Base-by-base conservation (phyloP, 2,113 vertebrate species). In the Camelus dromedarius region DNA sequence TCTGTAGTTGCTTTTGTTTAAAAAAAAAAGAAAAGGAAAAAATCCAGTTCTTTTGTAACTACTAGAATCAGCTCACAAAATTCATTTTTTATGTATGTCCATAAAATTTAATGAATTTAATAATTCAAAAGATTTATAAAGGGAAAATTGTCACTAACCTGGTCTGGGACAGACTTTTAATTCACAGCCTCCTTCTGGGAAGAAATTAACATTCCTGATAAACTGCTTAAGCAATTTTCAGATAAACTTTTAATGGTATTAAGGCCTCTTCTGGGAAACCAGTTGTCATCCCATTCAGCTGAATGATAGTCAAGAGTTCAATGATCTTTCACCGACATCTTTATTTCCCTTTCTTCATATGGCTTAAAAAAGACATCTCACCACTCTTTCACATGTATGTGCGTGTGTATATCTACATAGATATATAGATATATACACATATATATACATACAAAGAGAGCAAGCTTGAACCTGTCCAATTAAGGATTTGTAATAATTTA, bases 221-320 rank as follows among this genome's bases (percentile, higher is more conserved):
- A 95, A 95, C 52, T 76, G 85, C 79, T 95, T 70, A 52, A 91
- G 60, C 67, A 66, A n/a, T 91, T 94, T 94, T 66, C 60, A 93
- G 76, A 96, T 91, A 94, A 94, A 97, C 96, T 96, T 94, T 90
- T 82, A 81, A 92, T 91, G 72, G 26, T 67, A 82, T 89, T 81
- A 94, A 88, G 80, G 94, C 81, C 77, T 96, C 60, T 98, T 96
- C 95, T 95, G 95, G 88, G 93, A 97, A 97, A 58, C 58, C 46
- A 87, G 32, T 84, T 96, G 76, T 90, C 80, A 92, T 70, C n/a
- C 18, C 26, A 93, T 4, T 91, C 52, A 93, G 62, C 54, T 80
- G 35, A 85, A 66, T 76, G 54, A 92, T 54, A 89, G 46, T 58
- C 26, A 72, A 76, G 46, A 83, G 76, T 93, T 90, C 70, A 84